Evolutionary conservation across 2,797 vertebrate genomes (phyloP).

Genomic region (Monodelphis domestica): DNA sequence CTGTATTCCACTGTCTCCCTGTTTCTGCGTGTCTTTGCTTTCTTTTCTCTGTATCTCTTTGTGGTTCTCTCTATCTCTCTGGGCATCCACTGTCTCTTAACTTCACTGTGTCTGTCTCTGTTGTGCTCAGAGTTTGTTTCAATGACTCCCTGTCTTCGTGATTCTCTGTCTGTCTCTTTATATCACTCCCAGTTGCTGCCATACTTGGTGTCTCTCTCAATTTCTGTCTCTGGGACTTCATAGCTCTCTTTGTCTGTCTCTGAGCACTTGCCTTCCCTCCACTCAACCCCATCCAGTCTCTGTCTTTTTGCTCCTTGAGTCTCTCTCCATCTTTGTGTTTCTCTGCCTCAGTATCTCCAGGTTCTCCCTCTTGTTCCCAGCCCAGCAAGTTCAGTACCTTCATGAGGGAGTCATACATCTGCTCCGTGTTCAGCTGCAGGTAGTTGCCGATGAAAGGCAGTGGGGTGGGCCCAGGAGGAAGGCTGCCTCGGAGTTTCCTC

Average conservation of each 20-base stretch:
- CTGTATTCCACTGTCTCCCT: no score
- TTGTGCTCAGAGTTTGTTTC: no score
- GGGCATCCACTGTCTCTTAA: no score
- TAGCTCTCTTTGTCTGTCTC: background rate
- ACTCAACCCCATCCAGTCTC: no score
- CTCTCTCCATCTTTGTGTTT: background rate
- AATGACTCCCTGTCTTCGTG: no score
- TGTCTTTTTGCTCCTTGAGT: background rate
- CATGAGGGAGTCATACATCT: slow-evolving; percentile 19
- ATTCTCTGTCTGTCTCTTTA: background rate
- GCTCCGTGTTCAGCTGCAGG: slow-evolving; percentile 13
- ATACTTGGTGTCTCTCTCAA: background rate
- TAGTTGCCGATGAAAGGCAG: slow-evolving; percentile 31
- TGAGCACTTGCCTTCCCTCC: background rate
- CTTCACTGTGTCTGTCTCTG: no score
- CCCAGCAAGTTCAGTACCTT: slow-evolving; percentile 14
- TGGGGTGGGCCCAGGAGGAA: slow-evolving; percentile 48
- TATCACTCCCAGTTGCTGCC: background rate
- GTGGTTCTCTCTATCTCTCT: no score
- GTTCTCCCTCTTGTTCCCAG: background rate
- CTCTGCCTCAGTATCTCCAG: background rate
- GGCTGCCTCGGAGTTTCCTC: background rate
- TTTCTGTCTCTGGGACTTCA: background rate
- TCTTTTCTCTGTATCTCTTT: no score
- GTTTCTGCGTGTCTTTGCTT: no score